Percentiles rank a stretch among this genome's conserved stretches.
Evolutionary conservation across 1,140 invertebrate genomes (phyloP).

Genomic region (Caligus rogercresseyi): DNA sequence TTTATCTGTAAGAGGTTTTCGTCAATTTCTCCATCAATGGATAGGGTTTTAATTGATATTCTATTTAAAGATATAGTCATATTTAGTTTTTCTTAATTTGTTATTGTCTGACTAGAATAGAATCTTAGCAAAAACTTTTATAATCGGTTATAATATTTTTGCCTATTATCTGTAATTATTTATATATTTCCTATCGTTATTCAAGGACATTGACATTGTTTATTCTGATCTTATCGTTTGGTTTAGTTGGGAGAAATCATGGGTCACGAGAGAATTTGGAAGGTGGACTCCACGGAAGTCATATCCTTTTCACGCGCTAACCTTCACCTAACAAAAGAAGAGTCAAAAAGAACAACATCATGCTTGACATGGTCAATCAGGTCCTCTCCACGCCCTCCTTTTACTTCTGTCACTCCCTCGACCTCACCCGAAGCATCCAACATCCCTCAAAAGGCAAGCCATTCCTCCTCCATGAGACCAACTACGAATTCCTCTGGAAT

Average conservation of each 20-base stretch:
- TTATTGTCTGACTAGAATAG: too few relatives aligned
- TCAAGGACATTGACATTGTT: background rate
- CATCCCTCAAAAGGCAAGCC: background rate
- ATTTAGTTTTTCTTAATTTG: too few relatives aligned
- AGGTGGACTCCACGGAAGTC: slow-evolving; percentile 58
- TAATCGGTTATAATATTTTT: background rate
- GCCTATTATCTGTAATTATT: background rate
- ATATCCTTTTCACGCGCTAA: slow-evolving; percentile 65
- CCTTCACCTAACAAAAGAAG: slow-evolving; percentile 60
- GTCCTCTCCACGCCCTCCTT: slow-evolving; percentile 60
- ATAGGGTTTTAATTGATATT: too few relatives aligned
- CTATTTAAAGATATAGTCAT: too few relatives aligned
- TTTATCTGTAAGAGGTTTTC: too few relatives aligned
- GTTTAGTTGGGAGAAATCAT: slow-evolving; percentile 3
- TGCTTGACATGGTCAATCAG: slow-evolving; percentile 48
- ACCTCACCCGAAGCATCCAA: slow-evolving; percentile 80
- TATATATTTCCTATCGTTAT: background rate
- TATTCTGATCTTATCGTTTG: background rate
- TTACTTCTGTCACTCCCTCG: slow-evolving; percentile 83
- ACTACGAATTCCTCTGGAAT: slow-evolving; percentile 86
- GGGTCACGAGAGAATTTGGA: slow-evolving; percentile 56
- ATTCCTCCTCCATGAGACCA: slow-evolving; percentile 49
- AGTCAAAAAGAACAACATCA: slow-evolving; percentile 28
- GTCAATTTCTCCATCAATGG: too few relatives aligned
- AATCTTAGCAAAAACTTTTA: slow-evolving; percentile 40